Conservation (phyloP, 2,797 vertebrate genomes). For the Artibeus lituratus region DNA sequence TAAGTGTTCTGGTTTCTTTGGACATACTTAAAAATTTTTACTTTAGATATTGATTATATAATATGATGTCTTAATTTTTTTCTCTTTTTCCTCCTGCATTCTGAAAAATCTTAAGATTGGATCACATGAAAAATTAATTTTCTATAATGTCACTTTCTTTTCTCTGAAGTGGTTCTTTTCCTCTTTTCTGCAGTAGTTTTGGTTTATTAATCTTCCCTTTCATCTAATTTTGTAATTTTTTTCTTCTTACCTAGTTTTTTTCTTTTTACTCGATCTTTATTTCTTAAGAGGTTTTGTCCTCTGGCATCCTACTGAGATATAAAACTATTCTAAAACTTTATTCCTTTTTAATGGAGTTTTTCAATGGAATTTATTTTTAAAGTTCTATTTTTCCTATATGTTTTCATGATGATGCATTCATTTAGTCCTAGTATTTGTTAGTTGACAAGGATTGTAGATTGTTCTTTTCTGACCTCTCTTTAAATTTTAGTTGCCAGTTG, state of each 20-base stretch:
- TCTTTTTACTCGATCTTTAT: neutral
- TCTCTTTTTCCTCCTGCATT: neutral
- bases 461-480: neutral
- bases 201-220: neutral
- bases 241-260: neutral
- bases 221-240: neutral
- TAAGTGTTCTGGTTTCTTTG: neutral
- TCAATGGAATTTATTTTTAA: neutral
- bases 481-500: neutral
- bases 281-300: neutral
- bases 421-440: neutral
- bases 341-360: neutral
- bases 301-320: neutral
- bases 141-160: neutral
- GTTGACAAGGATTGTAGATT: neutral
- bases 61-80: neutral
- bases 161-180: neutral
- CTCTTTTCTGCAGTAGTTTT: neutral
- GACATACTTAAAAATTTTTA: slow-evolving; percentile 19
- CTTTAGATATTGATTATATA: neutral
- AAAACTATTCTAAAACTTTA: neutral
- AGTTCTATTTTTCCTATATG: neutral
- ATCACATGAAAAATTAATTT: neutral
- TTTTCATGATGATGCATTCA: neutral
- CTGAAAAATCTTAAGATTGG: neutral